A percentile compares a stretch with the other conserved stretches of the same genome.
Conservation (phyloP, 2,113 vertebrate genomes). For the Pontoporia blainvillei region DNA sequence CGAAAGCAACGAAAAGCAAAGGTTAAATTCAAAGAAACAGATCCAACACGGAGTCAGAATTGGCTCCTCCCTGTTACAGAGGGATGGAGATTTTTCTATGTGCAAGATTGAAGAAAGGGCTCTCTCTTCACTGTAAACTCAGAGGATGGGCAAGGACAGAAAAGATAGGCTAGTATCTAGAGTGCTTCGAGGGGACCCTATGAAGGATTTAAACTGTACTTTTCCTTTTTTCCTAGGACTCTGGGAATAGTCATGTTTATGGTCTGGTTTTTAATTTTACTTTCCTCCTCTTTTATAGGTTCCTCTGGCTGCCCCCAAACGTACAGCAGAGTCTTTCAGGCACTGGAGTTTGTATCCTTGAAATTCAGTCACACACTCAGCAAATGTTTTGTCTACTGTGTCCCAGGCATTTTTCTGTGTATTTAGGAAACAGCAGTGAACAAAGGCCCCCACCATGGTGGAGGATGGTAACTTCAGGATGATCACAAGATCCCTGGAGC, state of each 20-base stretch:
- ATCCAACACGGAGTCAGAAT: too few relatives aligned
- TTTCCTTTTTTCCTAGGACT: not conserved
- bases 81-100: not conserved
- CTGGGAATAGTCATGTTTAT: not conserved
- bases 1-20: too few relatives aligned
- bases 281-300: not conserved
- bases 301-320: not conserved
- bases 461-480: not conserved
- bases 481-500: too few relatives aligned
- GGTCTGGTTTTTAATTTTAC: not conserved
- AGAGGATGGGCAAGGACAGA: not conserved
- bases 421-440: not conserved
- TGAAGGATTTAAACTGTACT: too few relatives aligned
- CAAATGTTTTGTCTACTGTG: not conserved
- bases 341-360: accelerated
- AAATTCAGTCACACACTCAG: too few relatives aligned
- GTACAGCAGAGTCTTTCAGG: not conserved
- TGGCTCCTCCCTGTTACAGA: too few relatives aligned
- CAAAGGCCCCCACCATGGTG: not conserved
- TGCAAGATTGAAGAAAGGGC: not conserved
- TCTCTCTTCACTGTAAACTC: not conserved
- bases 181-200: too few relatives aligned
- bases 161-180: not conserved
- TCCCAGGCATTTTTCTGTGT: not conserved
- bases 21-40: too few relatives aligned